Evolutionary conservation across 2,113 vertebrate species (phyloP).

Genomic region (Fukomys damarensis): DNA sequence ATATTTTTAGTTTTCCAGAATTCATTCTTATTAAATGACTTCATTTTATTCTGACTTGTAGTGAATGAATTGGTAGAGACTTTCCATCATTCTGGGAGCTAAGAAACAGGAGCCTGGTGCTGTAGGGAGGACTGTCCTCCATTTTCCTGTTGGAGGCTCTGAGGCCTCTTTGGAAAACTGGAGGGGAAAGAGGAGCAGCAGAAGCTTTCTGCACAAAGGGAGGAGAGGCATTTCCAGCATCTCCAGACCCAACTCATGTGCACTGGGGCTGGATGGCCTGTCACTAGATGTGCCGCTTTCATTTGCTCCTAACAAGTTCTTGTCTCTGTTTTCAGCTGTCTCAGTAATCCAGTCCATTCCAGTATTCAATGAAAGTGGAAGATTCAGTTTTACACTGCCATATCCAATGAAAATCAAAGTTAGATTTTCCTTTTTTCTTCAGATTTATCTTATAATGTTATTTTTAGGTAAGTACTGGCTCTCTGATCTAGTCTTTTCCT

Average conservation of each 20-base stretch:
- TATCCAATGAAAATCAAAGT: conserved; percentile 90
- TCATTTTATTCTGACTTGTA: conserved; percentile 26
- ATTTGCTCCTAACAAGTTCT: conserved; percentile 42
- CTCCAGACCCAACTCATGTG: neutral
- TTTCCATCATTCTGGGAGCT: neutral
- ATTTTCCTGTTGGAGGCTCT: neutral
- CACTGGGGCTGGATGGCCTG: neutral
- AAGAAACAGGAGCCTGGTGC: neutral
- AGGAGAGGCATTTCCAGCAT: neutral
- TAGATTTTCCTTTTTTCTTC: conserved; percentile 93
- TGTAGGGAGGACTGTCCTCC: neutral
- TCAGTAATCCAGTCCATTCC: conserved; percentile 94
- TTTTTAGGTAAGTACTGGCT: conserved; percentile 91
- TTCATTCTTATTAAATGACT: neutral
- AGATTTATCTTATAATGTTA: conserved; percentile 91
- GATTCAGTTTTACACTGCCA: conserved; percentile 92
- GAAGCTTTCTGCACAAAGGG: neutral
- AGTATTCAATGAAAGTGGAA: conserved; percentile 92
- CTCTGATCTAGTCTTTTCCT: neutral
- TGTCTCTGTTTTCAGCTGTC: conserved; percentile 87
- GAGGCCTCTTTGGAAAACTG: neutral
- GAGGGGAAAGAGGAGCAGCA: neutral
- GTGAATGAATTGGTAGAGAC: neutral
- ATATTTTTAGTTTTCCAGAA: neutral
- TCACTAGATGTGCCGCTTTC: neutral